Evolutionary conservation across 2,113 vertebrate species (phyloP), one percentile per base, ranked within the genome.

Genomic region (Odocoileus virginianus): DNA sequence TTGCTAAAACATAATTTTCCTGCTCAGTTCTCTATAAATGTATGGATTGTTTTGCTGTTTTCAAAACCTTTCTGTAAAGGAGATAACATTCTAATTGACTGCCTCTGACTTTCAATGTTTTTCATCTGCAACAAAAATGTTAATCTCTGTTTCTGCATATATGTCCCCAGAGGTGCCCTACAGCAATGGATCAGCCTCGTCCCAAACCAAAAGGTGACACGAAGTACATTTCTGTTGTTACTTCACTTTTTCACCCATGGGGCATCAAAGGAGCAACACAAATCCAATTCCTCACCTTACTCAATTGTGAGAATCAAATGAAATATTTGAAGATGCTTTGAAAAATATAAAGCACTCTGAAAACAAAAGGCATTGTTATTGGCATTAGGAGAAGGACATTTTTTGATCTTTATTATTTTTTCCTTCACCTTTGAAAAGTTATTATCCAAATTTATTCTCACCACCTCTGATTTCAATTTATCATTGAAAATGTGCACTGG

Each of bases 71-170:
- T 86, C 52, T 87, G 4, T 82, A 89, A 91, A 78, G 2, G 28
- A 71, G 23, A 19, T 58, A 91, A 96, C 11, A 55, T 67, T 79
- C 43, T 64, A 30, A 61, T 6, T 52, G 6, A 52, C 7, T 93
- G 15, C 30, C 2, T 83, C 30, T 97, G 57, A 86, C 92, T 96
- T 98, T 89, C 30, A 95, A 93, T 83, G 28, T 52, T 95, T 86
- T 71, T 45, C 19, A 52, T 28, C 27, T 57, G 36, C 17, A 9
- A 45, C 87, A 67, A 61, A 61, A 30, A 74, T 30, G 28, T 94
- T 71, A 16, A 28, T 55, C 17, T 81, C n/a, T 78, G 17, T 94
- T 71, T 92, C 40, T 87, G 28, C 57, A 36, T 5, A 3, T 74
- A 30, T 25, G 15, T 84, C 94, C 89, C 40, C 36, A 7, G 61